phyloP scores from a whole-genome alignment of 2,113 vertebrate species.

The Halcyon malimbica region DNA sequence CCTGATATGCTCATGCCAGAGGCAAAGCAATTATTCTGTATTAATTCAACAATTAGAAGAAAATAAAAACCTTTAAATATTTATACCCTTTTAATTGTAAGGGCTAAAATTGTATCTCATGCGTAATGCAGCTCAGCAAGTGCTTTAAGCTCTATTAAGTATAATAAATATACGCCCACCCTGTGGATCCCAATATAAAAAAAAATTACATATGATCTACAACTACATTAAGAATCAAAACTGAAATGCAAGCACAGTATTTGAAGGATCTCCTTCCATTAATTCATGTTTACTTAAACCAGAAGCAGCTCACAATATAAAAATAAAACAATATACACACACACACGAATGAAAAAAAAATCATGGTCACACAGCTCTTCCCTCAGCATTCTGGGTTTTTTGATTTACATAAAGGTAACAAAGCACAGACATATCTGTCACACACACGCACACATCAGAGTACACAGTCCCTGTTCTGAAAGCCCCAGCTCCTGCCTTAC shows the following conservation, averaged over 20 bases:
- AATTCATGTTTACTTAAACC: not conserved
- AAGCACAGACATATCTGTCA: not conserved
- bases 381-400: not conserved
- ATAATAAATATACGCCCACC: not conserved
- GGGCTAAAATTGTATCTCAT: not conserved
- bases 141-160: not conserved
- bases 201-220: not conserved
- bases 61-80: not conserved
- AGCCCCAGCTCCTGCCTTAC: not conserved
- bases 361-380: not conserved
- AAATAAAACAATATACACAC: not conserved
- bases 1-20: not conserved
- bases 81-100: not conserved
- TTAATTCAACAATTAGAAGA: conserved; percentile 1
- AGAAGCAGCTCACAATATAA: accelerated
- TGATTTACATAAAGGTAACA: not conserved
- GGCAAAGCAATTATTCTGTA: not conserved
- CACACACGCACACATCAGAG: accelerated
- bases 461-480: not conserved
- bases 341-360: not conserved
- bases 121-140: not conserved
- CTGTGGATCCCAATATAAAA: not conserved
- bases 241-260: not conserved
- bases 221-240: not conserved
- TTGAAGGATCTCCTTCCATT: not conserved